Conservation (phyloP, 2,797 vertebrate species). For the Agapornis canus region DNA sequence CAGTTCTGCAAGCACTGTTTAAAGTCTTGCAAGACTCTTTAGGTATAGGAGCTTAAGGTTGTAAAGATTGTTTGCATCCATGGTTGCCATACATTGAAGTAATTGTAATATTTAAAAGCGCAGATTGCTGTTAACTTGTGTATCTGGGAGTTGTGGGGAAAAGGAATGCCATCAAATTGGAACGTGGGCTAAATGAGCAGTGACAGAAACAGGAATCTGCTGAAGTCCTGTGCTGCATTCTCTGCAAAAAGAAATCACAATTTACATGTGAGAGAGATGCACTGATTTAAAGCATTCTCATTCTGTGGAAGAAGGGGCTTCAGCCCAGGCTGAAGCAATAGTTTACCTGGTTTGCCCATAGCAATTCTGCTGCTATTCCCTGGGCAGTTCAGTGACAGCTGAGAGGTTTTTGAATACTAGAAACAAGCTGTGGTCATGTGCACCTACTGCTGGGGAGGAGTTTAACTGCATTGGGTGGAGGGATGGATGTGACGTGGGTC, state of each 20-base stretch:
- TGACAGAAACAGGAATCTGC: not conserved
- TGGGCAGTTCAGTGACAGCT: not conserved
- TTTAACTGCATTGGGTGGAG: not conserved
- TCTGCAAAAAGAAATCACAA: not conserved
- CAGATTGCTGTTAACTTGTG: not conserved
- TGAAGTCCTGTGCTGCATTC: not conserved
- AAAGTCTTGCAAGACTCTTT: not conserved
- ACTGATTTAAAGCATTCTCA: not conserved
- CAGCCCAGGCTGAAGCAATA: not conserved
- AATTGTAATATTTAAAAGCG: not conserved
- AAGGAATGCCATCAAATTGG: not conserved
- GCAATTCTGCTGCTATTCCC: not conserved
- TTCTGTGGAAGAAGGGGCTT: not conserved
- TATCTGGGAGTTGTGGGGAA: not conserved
- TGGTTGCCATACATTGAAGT: not conserved
- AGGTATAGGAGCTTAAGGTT: not conserved
- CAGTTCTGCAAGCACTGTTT: not conserved
- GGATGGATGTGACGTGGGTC: fast-evolving
- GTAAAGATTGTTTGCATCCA: not conserved
- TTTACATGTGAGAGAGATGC: not conserved
- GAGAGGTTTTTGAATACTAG: not conserved
- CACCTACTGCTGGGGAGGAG: not conserved
- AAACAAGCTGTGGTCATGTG: not conserved
- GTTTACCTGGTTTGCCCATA: not conserved
- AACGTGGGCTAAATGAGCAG: not conserved